Evolutionary conservation across 2,888 invertebrate species (phyloP), one percentile per base, ranked within the genome.

Genomic region (Leptura quadrifasciata): DNA sequence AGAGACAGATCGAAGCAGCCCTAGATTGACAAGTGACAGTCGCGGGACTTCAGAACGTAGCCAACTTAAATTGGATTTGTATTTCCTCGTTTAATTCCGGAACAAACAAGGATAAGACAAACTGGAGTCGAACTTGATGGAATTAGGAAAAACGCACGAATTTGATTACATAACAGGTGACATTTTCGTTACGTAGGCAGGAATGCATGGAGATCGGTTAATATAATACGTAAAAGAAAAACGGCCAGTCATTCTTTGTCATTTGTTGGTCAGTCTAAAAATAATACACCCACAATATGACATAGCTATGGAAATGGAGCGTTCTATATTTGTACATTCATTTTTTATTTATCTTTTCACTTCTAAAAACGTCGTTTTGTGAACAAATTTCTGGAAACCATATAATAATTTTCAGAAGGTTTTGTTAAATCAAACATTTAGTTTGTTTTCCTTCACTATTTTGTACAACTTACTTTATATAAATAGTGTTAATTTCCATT

Each of bases 41-140:
- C 81, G 83, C 82, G 82, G 80, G 81, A 79, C 78, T 78, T 76
- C 77, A 72, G 77, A 75, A 79, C 65, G 80, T 75, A 79, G 83
- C 83, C 83, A 82, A 83, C 84, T 84, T 84, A 84, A 84, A 87
- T 87, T 86, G 85, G 86, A 85, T 87, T 86, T 87, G 86, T 86
- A 85, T 87, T 85, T 87, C 76, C 74, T 31, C 70, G 75, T 74
- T 76, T 76, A 77, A 75, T 75, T 75, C 64, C 60, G 75, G 55
- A 71, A 71, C 58, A 71, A 71, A 67, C 71, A 75, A 61, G 71
- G 69, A 60, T 61, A 67, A 71, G 71, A 61, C 71, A 61, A 61
- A 71, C 71, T 52, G 24, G 60, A 61, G 71, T 71, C 71, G 71
- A 71, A 71, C 61, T 71, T 71, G 61, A 61, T 39, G 47, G 47